Evolutionary conservation across 2,113 vertebrate species (phyloP).

Genomic region (Spheniscus mendiculus): DNA sequence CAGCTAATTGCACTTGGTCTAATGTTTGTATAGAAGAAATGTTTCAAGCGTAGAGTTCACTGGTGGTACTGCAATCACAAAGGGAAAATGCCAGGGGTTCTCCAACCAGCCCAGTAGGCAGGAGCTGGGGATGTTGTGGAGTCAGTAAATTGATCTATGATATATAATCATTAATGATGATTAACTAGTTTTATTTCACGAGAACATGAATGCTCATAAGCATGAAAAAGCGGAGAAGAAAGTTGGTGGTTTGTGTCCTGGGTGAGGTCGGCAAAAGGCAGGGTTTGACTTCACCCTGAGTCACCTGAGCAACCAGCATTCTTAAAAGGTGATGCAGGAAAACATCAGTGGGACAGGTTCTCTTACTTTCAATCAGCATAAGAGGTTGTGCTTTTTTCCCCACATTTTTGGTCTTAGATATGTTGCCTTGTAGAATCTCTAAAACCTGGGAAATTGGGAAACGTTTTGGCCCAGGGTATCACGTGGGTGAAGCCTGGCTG

Average conservation of each 20-base stretch:
- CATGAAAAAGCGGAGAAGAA: not conserved
- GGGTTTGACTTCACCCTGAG: constrained; percentile 17
- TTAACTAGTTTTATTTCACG: not conserved
- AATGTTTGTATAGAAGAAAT: not conserved
- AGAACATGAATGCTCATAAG: not conserved
- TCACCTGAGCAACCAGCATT: not conserved
- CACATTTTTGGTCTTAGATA: not conserved
- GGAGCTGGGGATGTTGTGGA: not conserved
- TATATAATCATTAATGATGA: not conserved
- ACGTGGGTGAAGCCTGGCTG: not conserved
- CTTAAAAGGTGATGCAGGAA: not conserved
- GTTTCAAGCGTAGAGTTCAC: not conserved
- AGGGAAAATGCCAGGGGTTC: not conserved
- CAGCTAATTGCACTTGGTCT: not conserved
- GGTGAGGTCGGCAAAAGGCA: not conserved
- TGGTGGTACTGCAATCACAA: not conserved
- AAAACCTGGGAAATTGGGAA: not conserved
- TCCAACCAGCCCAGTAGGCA: not conserved
- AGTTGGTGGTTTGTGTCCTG: not conserved
- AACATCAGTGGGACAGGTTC: not conserved
- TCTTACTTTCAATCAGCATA: not conserved
- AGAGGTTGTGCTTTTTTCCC: not conserved
- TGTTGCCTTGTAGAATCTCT: not conserved
- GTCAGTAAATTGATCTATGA: not conserved
- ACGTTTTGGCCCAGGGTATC: not conserved